Evolutionary conservation across 2,797 vertebrate genomes (phyloP).

Genomic region (Lithobates sylvaticus): DNA sequence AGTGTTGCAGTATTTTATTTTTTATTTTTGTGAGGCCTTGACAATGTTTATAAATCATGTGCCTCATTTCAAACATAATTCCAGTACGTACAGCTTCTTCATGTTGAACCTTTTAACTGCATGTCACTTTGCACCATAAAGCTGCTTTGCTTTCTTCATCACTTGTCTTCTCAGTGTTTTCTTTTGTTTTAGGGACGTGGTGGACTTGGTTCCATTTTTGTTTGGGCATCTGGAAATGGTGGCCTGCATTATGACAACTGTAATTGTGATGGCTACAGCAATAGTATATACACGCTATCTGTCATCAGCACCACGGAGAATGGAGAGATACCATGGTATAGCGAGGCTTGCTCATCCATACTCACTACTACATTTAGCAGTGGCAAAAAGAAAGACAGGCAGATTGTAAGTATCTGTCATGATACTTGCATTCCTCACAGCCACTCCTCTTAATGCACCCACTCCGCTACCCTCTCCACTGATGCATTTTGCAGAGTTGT

Average conservation of each 20-base stretch:
- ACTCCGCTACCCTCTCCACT: no score
- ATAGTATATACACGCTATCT: conserved; percentile 89
- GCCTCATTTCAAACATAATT: no score
- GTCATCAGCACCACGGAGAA: conserved; percentile 85
- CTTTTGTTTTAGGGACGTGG: conserved; percentile 80
- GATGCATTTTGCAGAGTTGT: no score
- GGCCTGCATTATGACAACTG: conserved; percentile 87
- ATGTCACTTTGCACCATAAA: no score
- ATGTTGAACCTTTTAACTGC: no score
- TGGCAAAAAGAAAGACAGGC: conserved; percentile 70
- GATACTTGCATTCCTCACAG: no score
- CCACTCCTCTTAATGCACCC: no score
- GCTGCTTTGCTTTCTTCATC: neutral
- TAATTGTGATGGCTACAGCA: conserved; percentile 90
- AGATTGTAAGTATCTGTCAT: conserved; percentile 74
- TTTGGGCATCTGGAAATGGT: conserved; percentile 91
- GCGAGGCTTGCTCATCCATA: conserved; percentile 86
- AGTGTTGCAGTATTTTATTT: no score
- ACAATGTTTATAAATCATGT: no score
- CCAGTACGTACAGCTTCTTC: no score
- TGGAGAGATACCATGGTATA: conserved; percentile 84
- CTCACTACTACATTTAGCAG: conserved; percentile 91
- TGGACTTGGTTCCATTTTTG: conserved; percentile 88
- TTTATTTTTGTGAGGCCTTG: no score
- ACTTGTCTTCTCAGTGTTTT: neutral